Base-by-base conservation (phyloP, 1,140 invertebrate genomes). In the Colletes latitarsis region DNA sequence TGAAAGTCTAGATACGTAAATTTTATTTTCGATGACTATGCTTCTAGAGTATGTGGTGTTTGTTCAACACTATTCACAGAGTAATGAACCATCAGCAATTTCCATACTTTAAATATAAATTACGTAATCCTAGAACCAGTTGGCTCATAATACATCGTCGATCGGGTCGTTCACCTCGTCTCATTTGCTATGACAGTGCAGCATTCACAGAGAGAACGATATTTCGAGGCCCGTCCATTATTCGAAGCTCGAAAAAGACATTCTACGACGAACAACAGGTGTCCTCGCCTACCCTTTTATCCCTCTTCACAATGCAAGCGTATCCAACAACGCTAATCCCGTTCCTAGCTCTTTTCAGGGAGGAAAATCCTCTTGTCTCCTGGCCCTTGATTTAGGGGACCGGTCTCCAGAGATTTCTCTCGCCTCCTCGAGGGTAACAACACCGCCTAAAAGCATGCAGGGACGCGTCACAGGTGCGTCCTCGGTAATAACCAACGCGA, bases 361-460 rank as follows among this genome's bases (percentile, higher is more conserved):
- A 60, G 64, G 60, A 53, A 83, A 86, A 83, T 86, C 73, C 84
- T 80, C 76, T 85, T 85, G 74, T 85, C 74, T 75, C 39, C 17
- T 17, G 55, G 46, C 58, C 49, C 46, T 69, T 79, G 74, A 82
- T 86, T 78, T 46, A 73, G n/a, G 49, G 46, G 12, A 43, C 6
- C 69, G 19, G 39, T 53, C 15, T 19, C 19, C 0, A 3, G 39
- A 43, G 19, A 78, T 30, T 53, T 64, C 58, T 46, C 14, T 53
- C 10, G 0, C 19, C 49, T 30, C 69, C 49, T 55, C 19, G 14
- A 46, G 14, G 39, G 19, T 49, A 39, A 41, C 12, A 58, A 21
- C 17, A 49, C 14, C 53, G 41, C 15, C 43, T 49, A 62, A 79
- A 57, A 39, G 41, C 41, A 49, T 15, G 12, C 70, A 17, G 52